Base-by-base conservation (phyloP, 2,888 invertebrate species). In the Automeris io region DNA sequence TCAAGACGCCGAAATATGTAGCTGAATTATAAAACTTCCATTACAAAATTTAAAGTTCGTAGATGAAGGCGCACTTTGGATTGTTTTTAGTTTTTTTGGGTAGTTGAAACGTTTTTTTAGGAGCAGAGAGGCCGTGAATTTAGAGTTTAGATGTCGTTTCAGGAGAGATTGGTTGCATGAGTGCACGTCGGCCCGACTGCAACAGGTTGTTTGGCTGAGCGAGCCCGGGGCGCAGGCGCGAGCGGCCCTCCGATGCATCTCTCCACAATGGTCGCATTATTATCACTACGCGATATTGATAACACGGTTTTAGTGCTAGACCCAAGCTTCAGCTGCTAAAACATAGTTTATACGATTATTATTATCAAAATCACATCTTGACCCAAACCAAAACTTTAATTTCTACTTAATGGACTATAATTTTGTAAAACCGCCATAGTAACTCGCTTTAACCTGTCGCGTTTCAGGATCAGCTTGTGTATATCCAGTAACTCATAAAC, bases 181-280 rank as follows among this genome's bases (percentile, higher is more conserved):
- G 74, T 83, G 85, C 85, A 86, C 81, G 81, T 76, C 72, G 79
- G 63, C 52, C 72, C 63, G 53, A 61, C 79, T 86, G 85, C 85
- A 86, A 86, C 85, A 86, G 85, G 85, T 86, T 83, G 85, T 81
- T 82, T 81, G 78, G 72, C 56, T 57, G 69, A 68, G 65, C 47
- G 57, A 46, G 48, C 40, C 45, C 18, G 37, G 44, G 49, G 59
- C 81, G 85, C 82, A 73, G 74, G 85, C 85, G 85, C 63, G 47
- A 25, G 39, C 42, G 39, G 42, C 45, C 56, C 47, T 47, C 64
- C 70, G 61, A 66, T 72, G 79, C 77, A 74, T 38, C 55, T 42
- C 61, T 52, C 79, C 60, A 83, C 74, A 83, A 61, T 82, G 78
- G 68, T 31, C 55, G 42, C 70, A 55, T 3, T 12, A 31, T 35